These are phyloP conservation scores for Cyrtodaria siliqua DNA, from an alignment of 2,888 invertebrate genomes.

Conservation along the genomic window DNA sequence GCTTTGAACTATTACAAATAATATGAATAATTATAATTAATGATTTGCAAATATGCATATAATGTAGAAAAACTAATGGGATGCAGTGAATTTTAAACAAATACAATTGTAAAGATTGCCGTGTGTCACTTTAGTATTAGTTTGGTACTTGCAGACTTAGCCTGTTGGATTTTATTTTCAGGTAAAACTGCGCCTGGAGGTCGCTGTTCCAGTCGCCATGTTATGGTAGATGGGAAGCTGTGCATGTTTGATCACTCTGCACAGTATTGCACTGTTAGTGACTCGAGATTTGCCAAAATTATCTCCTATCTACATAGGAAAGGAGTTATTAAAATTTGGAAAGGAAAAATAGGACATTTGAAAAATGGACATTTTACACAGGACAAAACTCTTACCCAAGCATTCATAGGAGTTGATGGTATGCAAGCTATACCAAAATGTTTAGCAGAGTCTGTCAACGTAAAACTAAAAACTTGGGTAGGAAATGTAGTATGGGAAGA, in stretches of 20 bases:
- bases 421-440: conserved; percentile 70
- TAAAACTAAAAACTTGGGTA: conserved; percentile 67
- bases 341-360: conserved; percentile 70
- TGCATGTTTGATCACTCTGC: conserved; percentile 72
- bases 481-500: conserved; percentile 66
- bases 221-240: conserved; percentile 60
- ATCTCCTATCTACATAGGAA: conserved; percentile 70
- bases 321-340: conserved; percentile 70
- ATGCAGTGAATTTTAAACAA: no score
- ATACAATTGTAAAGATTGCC: no score
- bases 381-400: conserved; percentile 63
- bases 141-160: no score
- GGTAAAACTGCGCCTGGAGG: conserved; percentile 70
- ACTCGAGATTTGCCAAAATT: conserved; percentile 72
- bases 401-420: conserved; percentile 71
- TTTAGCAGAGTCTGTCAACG: conserved; percentile 58
- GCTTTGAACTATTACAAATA: no score
- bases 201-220: conserved; percentile 69
- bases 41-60: no score
- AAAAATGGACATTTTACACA: conserved; percentile 59
- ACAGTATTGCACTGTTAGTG: conserved; percentile 76
- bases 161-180: no score
- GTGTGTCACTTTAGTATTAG: no score
- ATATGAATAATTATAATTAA: no score
- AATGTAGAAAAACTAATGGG: no score